Evolutionary conservation across 2,888 invertebrate species (phyloP), one percentile per base, ranked within the genome.

Genomic region (Macrophya annulata): DNA sequence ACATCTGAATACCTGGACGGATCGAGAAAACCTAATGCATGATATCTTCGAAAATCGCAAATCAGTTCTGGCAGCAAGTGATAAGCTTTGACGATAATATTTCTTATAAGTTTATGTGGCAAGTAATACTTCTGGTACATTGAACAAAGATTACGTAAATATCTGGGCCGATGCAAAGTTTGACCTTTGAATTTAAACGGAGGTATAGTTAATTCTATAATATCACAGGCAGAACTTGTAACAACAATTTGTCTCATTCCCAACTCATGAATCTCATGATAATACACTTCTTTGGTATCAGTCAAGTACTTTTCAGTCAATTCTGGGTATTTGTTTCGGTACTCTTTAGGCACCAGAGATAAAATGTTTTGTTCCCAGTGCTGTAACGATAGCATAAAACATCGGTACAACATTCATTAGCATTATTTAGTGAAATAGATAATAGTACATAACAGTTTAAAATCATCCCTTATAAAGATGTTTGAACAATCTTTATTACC

Each of bases 161-260:
- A 97, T 87, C 93, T 94, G 0, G 93, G 90, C 89, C 96, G 96
- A 88, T 95, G 94, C n/a, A 94, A 90, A 0, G 97, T 96, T 87
- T 95, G 94, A 0, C 97, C 97, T 0, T 95, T 94, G 88, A 94
- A 95, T 90, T 96, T 96, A 89, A 96, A 96, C 86, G 95, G 93
- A 40, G 94, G 93, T 90, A 96, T 94, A 86, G 90, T 91, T 86
- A 94, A 94, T 86, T 94, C 93, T 25, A 93, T 92, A 85, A 94
- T 94, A 4, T 95, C 93, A 8, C 95, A 94, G 62, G 95, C 95
- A 0, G 95, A 95, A 59, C 94, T 92, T 83, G 96, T 95, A 55
- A 95, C 94, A 21, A 96, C 94, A 84, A 96, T 95, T 51, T 95
- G 95, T 89, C 95, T 95, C 76, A 97, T 95, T 15, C 96, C 96